Evolutionary conservation across 1,140 invertebrate genomes (phyloP).

Genomic region (Aphaenogaster ashmeadi): DNA sequence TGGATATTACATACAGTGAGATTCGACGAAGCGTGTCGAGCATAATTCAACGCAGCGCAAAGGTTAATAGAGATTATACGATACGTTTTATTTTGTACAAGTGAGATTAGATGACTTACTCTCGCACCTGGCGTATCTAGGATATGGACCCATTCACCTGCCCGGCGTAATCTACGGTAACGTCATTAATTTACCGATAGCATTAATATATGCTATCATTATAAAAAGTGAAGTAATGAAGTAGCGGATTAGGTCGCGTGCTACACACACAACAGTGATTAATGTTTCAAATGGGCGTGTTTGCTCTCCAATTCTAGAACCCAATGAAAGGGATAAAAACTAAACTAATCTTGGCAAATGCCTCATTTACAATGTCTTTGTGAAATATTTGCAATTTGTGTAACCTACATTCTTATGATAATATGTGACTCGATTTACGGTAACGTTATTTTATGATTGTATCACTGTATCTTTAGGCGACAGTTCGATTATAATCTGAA

Average conservation of each 20-base stretch:
- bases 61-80: slow-evolving; percentile 29
- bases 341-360: background rate
- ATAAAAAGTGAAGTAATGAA: slow-evolving; percentile 35
- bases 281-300: background rate
- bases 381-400: background rate
- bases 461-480: background rate
- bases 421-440: background rate
- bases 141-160: slow-evolving; percentile 10
- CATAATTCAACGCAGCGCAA: background rate
- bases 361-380: background rate
- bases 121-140: slow-evolving; percentile 1
- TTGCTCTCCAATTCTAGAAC: background rate
- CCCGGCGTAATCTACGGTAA: slow-evolving; percentile 27
- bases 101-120: slow-evolving; percentile 25
- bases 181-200: slow-evolving; percentile 22
- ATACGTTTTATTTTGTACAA: slow-evolving; percentile 16
- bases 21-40: background rate
- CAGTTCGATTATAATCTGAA: slow-evolving; percentile 18
- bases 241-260: slow-evolving; percentile 21
- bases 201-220: background rate
- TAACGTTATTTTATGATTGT: background rate
- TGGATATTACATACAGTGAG: background rate
- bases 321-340: background rate
- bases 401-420: background rate
- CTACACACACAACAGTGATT: slow-evolving; percentile 26